Conservation (phyloP, 1,140 invertebrate species). For the Asobara japonica region DNA sequence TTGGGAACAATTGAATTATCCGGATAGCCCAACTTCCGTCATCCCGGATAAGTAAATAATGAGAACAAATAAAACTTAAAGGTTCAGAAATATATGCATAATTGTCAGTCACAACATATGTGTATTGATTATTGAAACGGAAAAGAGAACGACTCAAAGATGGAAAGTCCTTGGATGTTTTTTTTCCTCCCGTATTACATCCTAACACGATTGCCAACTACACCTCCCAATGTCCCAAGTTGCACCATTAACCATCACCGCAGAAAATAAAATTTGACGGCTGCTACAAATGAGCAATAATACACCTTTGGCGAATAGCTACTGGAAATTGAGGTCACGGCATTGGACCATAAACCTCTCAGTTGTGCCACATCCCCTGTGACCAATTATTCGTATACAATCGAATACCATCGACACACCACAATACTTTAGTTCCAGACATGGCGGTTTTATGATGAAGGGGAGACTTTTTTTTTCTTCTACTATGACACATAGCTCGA, state of each 20-base stretch:
- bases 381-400: not conserved
- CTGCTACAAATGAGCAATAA: not conserved
- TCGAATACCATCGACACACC: slow-evolving; percentile 17
- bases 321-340: slow-evolving; percentile 41
- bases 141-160: no score
- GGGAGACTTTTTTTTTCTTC: not conserved
- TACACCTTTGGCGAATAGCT: slow-evolving; percentile 14
- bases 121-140: no score
- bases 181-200: no score
- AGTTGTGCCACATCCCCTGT: not conserved
- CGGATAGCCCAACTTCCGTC: no score
- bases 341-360: slow-evolving; percentile 40
- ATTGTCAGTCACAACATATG: no score
- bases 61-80: no score
- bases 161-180: no score
- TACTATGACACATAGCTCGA: not conserved
- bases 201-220: no score
- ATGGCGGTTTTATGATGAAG: not conserved
- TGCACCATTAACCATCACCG: not conserved
- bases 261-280: not conserved
- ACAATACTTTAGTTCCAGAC: not conserved
- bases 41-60: no score
- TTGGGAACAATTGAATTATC: no score
- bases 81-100: no score
- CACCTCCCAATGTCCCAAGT: not conserved